Evolutionary conservation across 2,113 vertebrate species (phyloP), one percentile per base, ranked within the genome.

Genomic region (Rousettus leschenaultii): DNA sequence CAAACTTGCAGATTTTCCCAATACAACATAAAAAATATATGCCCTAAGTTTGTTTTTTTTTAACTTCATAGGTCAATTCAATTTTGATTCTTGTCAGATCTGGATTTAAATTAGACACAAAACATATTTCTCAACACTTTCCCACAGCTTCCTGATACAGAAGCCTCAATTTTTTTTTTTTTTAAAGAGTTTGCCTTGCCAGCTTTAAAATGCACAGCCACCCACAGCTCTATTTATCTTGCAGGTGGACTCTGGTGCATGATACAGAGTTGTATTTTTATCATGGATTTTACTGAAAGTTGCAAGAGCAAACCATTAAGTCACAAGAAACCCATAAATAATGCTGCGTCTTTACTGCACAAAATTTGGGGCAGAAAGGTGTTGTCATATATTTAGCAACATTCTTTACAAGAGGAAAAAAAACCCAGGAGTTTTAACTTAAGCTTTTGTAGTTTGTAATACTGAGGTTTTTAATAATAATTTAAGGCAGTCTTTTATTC

Each of bases 311-410:
- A 89, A 93, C 26, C 59, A 66, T 57, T 82, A 91, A 93, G 89
- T 97, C 96, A 97, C 61, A 95, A 87, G 74, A 91, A 55, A 95
- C 8, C 94, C 91, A 96, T 94, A 97, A 94, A 95, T 96, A 95
- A 96, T 55, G 48, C 83, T 83, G n/a, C 73, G 82, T 22, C 73
- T 78, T 86, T 74, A 78, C 55, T 55, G 53, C 89, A 94, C 68
- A 22, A 6, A 77, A 94, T 91, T 93, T 91, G 63, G 96, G 82
- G 51, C 73, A 95, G 80, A 68, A 95, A 96, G 19, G 68, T 89
- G 68, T 43, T 95, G 40, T 35, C 48, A 51, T 28, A 77, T 57
- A 96, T 91, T 96, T 95, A 93, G 33, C 59, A 95, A 91, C 57
- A 63, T 59, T 80, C 71, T 96, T 82, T 89, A 78, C n/a, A 89